Conservation (phyloP, 2,888 invertebrate genomes). For the Dicranocentrus wangi region DNA sequence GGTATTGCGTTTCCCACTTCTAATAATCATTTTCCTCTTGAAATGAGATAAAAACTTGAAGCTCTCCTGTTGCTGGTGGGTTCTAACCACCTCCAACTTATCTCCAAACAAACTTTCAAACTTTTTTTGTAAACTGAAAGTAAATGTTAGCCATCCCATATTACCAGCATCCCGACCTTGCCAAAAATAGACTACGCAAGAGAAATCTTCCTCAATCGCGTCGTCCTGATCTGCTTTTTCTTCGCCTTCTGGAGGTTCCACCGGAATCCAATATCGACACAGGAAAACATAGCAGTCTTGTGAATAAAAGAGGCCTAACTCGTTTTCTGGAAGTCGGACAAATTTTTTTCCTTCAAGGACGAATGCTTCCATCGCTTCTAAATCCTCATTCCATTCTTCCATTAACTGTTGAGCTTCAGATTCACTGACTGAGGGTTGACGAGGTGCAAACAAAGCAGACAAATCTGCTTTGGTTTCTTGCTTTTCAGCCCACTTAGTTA, state of each 20-base stretch:
- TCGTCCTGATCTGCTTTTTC: slow-evolving; percentile 78
- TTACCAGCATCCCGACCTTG: slow-evolving; percentile 93
- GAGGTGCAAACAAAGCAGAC: slow-evolving; percentile 94
- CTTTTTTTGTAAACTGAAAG: slow-evolving; percentile 89
- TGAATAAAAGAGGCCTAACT: slow-evolving; percentile 91
- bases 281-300: slow-evolving; percentile 98
- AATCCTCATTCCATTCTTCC: slow-evolving; percentile 98
- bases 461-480: slow-evolving; percentile 95
- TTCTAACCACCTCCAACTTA: slow-evolving; percentile 94
- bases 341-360: slow-evolving; percentile 94
- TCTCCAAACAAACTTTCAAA: slow-evolving; percentile 91
- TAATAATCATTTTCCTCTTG: slow-evolving; percentile 93
- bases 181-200: slow-evolving; percentile 99
- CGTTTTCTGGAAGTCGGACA: slow-evolving; percentile 95
- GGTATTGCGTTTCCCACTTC: slow-evolving; percentile 85
- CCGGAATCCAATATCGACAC: slow-evolving; percentile 93
- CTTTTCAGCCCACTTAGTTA: slow-evolving; percentile 91
- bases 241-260: slow-evolving; percentile 76
- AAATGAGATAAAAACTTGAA: slow-evolving; percentile 99
- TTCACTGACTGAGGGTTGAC: slow-evolving; percentile 85
- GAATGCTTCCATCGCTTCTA: slow-evolving; percentile 98
- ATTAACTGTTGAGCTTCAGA: slow-evolving; percentile 90
- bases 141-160: slow-evolving; percentile 99
- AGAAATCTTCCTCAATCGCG: slow-evolving; percentile 82
- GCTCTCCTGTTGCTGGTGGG: slow-evolving; percentile 99